Evolutionary conservation across 2,888 invertebrate genomes (phyloP), one percentile per base, ranked within the genome.

Genomic region (Megamerina dolium): DNA sequence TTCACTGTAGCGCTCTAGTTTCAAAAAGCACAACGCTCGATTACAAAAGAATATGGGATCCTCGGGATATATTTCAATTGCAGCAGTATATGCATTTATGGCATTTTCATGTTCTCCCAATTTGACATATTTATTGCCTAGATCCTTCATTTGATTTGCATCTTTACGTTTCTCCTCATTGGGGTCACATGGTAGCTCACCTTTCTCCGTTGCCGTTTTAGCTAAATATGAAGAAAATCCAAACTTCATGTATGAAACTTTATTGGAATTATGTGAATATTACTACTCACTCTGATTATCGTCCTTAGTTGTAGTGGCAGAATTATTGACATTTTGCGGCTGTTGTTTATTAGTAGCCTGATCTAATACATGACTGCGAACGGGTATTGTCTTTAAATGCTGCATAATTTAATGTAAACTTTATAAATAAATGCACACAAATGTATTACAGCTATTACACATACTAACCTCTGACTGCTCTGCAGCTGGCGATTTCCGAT

Each of bases 1-100:
- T 16, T 12, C 8, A 5, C 6, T n/a, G 4, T 73, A 91, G 88
- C 82, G 81, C 51, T 86, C 79, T 54, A 82, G 77, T 70, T 89
- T 92, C 9, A 94, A 74, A 50, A 85, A 80, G 56, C 94, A 94
- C 41, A 93, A 76, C 2, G 90, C 93, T 55, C 95, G 77, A 68
- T 95, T 95, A 1, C 90, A 88, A 59, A 80, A 90, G 63, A 86
- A 87, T 12, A 88, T 77, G 3, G 92, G 80, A 66, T 90, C 82
- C 64, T 81, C 78, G 8, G 83, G 78, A 57, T 87, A 88, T 43
- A 84, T 70, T 46, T 86, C 82, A 29, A 97, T 92, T 0, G 96
- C 96, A 63, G 84, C 80, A 31, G 82, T 83, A 66, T 97, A 99
- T 64, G 86, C 87, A 5, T 78, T 72, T 45, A 94, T 83, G 0